phyloP scores from a whole-genome alignment of 2,113 vertebrate species.

The Promerops cafer region DNA sequence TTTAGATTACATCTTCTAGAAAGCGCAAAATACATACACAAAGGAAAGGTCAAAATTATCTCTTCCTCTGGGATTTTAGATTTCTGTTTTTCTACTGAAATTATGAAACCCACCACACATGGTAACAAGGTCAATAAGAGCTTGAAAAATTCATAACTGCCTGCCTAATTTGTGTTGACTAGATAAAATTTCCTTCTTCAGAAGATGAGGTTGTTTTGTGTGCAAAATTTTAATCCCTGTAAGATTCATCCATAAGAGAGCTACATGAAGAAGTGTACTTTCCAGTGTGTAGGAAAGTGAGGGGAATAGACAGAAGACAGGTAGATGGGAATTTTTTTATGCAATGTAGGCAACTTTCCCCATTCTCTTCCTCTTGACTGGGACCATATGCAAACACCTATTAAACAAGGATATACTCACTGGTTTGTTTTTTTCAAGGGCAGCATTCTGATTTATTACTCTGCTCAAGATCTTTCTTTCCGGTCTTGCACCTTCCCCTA shows the following conservation, averaged over 20 bases:
- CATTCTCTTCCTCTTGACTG: background rate
- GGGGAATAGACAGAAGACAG: background rate
- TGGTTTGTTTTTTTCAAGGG: background rate
- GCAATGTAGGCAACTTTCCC: background rate
- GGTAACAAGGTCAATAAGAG: background rate
- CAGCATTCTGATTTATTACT: background rate
- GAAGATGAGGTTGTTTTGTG: background rate
- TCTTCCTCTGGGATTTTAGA: background rate
- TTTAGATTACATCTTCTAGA: background rate
- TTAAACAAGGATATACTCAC: background rate
- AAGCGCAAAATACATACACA: background rate
- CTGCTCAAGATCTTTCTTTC: background rate
- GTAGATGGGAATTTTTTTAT: background rate
- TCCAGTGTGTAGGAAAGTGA: background rate
- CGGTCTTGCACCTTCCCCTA: background rate
- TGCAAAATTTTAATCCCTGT: background rate
- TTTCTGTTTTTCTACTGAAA: background rate
- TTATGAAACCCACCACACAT: background rate
- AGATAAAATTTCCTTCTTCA: background rate
- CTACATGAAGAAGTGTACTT: background rate
- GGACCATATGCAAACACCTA: background rate
- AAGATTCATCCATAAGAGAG: background rate
- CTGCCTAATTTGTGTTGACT: background rate
- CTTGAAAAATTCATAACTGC: background rate
- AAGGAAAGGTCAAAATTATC: background rate